Conservation (phyloP, 2,797 vertebrate genomes). For the Aselliscus stoliczkanus region DNA sequence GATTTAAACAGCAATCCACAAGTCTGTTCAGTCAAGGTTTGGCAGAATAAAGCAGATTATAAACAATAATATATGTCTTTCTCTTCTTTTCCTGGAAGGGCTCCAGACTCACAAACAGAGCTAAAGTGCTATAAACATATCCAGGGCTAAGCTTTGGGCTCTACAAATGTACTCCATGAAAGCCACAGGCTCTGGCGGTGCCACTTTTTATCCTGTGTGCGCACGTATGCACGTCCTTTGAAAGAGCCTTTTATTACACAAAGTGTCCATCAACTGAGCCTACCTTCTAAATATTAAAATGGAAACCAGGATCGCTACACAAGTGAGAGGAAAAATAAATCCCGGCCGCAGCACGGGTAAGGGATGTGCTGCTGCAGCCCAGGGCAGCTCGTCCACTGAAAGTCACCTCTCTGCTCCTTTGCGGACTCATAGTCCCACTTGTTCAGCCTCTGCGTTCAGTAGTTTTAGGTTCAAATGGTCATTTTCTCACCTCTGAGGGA, state of each 20-base stretch:
- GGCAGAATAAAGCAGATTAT: conserved; percentile 91
- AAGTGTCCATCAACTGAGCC: conserved; percentile 66
- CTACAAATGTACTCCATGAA: conserved; percentile 71
- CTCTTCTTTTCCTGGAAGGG: conserved; percentile 79
- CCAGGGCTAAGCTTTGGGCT: conserved; percentile 68
- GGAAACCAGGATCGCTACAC: conserved; percentile 22
- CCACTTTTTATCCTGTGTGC: conserved; percentile 51
- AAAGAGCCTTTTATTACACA: conserved; percentile 72
- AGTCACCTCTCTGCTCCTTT: not conserved
- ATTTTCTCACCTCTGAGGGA: not conserved
- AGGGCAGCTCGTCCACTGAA: rapidly evolving
- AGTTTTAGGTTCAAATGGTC: not conserved
- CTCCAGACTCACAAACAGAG: conserved; percentile 85
- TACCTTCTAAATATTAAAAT: conserved; percentile 66
- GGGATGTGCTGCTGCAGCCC: not conserved
- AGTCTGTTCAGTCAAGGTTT: conserved; percentile 86
- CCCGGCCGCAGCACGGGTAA: not conserved
- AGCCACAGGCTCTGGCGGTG: not conserved
- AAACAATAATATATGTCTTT: conserved; percentile 87
- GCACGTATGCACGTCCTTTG: conserved; percentile 11
- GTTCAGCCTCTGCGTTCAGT: not conserved
- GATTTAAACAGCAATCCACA: conserved; percentile 89
- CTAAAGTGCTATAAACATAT: conserved; percentile 86
- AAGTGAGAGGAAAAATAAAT: conserved; percentile 54
- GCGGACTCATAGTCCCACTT: rapidly evolving